Conservation (phyloP, 2,888 invertebrate species). For the Agrotis puta region DNA sequence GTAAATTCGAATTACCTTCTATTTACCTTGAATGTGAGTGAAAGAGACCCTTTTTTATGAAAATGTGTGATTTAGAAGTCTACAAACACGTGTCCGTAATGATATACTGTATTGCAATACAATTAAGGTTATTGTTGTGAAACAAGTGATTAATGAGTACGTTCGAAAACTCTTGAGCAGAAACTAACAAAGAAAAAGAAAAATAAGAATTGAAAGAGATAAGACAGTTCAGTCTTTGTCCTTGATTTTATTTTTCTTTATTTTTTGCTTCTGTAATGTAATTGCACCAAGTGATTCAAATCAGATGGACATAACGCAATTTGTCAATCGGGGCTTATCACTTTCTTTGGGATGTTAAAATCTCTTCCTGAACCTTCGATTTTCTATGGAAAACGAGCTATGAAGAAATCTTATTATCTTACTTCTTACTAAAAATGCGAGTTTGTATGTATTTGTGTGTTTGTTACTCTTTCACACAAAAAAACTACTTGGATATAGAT, state of each 20-base stretch:
- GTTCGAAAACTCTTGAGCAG: background rate
- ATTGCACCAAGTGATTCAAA: too few relatives aligned
- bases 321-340: background rate
- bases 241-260: background rate
- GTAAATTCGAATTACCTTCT: slow-evolving; percentile 39
- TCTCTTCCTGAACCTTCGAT: background rate
- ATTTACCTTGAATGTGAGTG: slow-evolving; percentile 23
- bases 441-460: too few relatives aligned
- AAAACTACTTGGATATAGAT: too few relatives aligned
- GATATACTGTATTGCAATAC: background rate
- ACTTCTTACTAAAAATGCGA: background rate
- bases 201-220: too few relatives aligned
- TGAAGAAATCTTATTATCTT: background rate
- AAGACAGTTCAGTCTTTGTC: background rate
- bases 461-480: too few relatives aligned
- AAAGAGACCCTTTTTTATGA: slow-evolving; percentile 4
- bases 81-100: background rate
- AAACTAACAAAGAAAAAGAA: background rate
- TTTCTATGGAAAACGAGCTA: background rate
- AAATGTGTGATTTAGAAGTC: slow-evolving; percentile 14
- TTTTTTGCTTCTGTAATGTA: too few relatives aligned
- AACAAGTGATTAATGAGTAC: slow-evolving; percentile 10
- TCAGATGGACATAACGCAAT: too few relatives aligned
- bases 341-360: background rate
- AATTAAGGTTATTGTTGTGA: slow-evolving; percentile 6